These are phyloP conservation scores for Laodelphax striatellus DNA, from an alignment of 1,140 invertebrate species.

Conservation along the genomic window DNA sequence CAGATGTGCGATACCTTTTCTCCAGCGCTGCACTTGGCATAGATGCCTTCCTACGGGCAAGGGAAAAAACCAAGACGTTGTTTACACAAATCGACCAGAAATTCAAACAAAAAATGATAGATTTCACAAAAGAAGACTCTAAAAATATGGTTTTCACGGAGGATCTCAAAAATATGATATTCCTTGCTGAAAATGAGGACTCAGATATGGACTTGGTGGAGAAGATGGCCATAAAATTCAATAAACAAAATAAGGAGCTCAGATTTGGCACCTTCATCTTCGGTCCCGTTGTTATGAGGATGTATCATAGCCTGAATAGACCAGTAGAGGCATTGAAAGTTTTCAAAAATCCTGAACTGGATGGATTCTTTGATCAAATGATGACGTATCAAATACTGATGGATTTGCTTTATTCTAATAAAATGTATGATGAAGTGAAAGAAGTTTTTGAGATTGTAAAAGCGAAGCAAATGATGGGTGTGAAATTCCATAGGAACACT, in stretches of 20 bases:
- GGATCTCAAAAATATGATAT: conserved; percentile 71
- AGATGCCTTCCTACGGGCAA: conserved; percentile 39
- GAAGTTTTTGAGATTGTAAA: conserved; percentile 47
- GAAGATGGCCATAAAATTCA: conserved; percentile 61
- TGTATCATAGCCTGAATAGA: conserved; percentile 57
- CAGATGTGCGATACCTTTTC: neutral
- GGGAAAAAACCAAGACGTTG: conserved; percentile 40
- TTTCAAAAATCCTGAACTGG: conserved; percentile 44
- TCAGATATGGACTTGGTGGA: conserved; percentile 49
- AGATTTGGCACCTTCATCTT: conserved; percentile 68
- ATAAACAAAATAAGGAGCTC: conserved; percentile 54
- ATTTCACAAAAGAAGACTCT: conserved; percentile 37
- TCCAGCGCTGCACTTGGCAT: conserved; percentile 37
- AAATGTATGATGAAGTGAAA: conserved; percentile 53
- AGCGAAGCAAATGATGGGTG: conserved; percentile 41
- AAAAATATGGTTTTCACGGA: conserved; percentile 67
- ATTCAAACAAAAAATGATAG: conserved; percentile 54
- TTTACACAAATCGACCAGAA: conserved; percentile 44
- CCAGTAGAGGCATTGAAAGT: conserved; percentile 50
- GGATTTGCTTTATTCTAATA: conserved; percentile 57
- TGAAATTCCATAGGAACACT: conserved; percentile 51
- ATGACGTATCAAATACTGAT: conserved; percentile 53
- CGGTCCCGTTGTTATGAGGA: conserved; percentile 72
- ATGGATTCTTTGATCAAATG: conserved; percentile 57
- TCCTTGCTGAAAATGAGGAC: conserved; percentile 44